Conservation (phyloP, 1,140 invertebrate species). For the Drosophila navojoa region DNA sequence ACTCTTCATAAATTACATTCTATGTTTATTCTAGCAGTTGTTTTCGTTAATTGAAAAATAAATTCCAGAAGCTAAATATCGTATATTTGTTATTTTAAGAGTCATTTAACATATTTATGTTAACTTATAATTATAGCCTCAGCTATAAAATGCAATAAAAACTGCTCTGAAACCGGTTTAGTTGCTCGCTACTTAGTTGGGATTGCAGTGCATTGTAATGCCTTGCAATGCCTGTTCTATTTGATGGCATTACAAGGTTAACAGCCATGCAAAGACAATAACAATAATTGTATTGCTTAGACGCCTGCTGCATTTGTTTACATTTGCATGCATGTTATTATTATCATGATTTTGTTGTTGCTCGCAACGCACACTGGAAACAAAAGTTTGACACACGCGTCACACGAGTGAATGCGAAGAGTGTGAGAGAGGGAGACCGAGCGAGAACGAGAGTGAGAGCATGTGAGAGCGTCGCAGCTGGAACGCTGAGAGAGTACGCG, state of each 20-base stretch:
- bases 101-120: too few species aligned
- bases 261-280: constrained; percentile 3
- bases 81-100: too few species aligned
- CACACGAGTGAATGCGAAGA: neutral
- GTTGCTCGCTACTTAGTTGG: too few species aligned
- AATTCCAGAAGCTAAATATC: too few species aligned
- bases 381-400: constrained; percentile 14
- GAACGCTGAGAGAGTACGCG: constrained; percentile 36
- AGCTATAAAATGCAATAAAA: neutral
- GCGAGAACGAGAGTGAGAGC: constrained; percentile 8
- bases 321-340: constrained; percentile 54
- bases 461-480: constrained; percentile 10
- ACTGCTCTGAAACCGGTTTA: too few species aligned
- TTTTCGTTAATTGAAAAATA: too few species aligned
- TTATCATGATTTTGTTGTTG: constrained; percentile 41
- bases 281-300: constrained; percentile 33
- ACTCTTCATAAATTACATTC: too few species aligned
- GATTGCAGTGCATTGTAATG: too few species aligned
- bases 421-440: constrained; percentile 10
- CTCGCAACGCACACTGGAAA: constrained; percentile 15
- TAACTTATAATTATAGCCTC: constrained; percentile 6
- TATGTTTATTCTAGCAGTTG: too few species aligned
- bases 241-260: constrained; percentile 2
- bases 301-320: constrained; percentile 62
- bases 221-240: neutral